Percentiles rank a stretch among this genome's conserved stretches.
phyloP scores from a whole-genome alignment of 2,113 vertebrate genomes.

The Rhea pennata region DNA sequence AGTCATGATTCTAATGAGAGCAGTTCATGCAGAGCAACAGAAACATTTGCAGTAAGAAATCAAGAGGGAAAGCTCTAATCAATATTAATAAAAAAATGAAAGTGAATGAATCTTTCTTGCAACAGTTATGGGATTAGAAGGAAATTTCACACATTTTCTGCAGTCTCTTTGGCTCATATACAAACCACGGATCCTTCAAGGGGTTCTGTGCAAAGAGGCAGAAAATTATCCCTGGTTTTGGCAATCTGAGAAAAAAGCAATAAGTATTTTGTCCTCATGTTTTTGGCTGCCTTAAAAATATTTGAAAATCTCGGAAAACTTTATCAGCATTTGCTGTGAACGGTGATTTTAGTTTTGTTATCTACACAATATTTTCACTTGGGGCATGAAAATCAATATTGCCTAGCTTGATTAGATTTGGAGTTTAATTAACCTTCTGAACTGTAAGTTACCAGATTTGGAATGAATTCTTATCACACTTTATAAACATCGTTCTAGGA shows the following conservation, averaged over 20 bases:
- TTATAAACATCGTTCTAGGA: not conserved
- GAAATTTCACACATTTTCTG: not conserved
- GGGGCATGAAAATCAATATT: not conserved
- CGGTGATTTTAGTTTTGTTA: not conserved
- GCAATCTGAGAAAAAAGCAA: not conserved
- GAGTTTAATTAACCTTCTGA: conserved; percentile 30
- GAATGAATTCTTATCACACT: not conserved
- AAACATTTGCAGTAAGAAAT: not conserved
- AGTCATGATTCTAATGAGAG: not conserved
- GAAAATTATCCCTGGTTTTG: not conserved
- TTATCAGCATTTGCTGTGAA: not conserved
- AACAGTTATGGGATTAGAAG: not conserved
- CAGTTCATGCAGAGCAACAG: not conserved
- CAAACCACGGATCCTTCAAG: not conserved
- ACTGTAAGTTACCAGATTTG: not conserved
- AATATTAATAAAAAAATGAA: not conserved
- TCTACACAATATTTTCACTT: not conserved
- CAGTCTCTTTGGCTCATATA: fast-evolving
- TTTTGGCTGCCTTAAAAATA: not conserved
- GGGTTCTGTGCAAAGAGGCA: fast-evolving
- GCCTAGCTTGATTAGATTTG: not conserved
- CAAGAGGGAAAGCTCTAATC: not conserved
- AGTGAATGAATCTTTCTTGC: not conserved
- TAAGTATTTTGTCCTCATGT: not conserved
- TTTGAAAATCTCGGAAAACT: not conserved